Base-by-base conservation (phyloP, 2,113 vertebrate genomes). In the Esox niger region DNA sequence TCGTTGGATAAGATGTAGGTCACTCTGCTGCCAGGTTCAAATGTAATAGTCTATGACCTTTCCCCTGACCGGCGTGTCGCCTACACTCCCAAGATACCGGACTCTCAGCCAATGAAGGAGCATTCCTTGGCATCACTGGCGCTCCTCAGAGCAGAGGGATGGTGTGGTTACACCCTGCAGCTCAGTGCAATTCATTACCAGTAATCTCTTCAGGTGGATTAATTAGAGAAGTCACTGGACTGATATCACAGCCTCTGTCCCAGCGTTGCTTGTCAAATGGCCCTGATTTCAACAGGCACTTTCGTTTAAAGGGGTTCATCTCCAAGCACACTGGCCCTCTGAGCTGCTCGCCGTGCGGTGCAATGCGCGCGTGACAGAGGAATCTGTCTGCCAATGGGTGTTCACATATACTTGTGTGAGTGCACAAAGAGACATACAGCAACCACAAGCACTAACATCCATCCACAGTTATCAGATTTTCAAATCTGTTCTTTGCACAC, bases 131-230 rank as follows among this genome's bases (percentile, higher is more conserved):
- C 59, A 8, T 35, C 32, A 32, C 15, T 70, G 63, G 32, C 64
- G 65, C 69, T 80, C 67, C 66, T 66, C 73, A 31, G 67, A 65
- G 73, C 76, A 69, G 66, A 76, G 67, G 60, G 58, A 72, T 66
- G 54, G 49, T 81, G 76, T 84, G 73, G 55, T 87, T 79, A 82
- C 71, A 72, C 79, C 80, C 84, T 71, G 68, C 74, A 71, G 80
- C 75, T 76, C 76, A 79, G 79, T 75, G 82, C 79, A 80, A 86
- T 90, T 88, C 85, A 88, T 89, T 86, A 84, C 79, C 78, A 66
- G 74, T 74, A 86, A 87, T 88, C 83, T 77, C 68, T 15, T 82
- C 75, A 27, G n/a, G 71, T 32, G 77, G 82, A 87, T 80, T 85
- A 81, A 87, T 89, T 84, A 87, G 82, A 64, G 49, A 2, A 54